Percentiles rank a stretch among this genome's conserved stretches.
phyloP scores from a whole-genome alignment of 2,797 vertebrate genomes.

The Margarornis squamiger region DNA sequence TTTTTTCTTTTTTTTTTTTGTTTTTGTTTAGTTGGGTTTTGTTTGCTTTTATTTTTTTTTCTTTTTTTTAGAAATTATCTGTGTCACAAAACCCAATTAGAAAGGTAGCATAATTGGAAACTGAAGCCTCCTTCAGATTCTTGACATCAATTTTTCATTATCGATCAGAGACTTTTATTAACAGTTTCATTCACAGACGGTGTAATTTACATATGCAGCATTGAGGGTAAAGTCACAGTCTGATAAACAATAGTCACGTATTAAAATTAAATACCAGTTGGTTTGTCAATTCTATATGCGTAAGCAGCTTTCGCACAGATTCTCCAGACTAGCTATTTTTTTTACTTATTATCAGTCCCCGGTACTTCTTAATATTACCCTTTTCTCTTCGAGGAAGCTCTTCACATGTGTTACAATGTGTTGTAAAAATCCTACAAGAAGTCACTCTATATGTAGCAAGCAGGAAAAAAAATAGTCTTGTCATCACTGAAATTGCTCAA shows the following conservation, averaged over 20 bases:
- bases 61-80: neutral
- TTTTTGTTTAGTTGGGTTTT: too few species aligned
- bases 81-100: neutral
- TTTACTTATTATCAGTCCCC: neutral
- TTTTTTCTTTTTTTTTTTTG: too few species aligned
- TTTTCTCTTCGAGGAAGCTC: neutral
- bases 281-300: neutral
- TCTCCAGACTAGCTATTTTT: neutral
- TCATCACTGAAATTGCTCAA: neutral
- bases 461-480: neutral
- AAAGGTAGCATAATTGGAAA: neutral
- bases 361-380: neutral
- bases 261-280: neutral
- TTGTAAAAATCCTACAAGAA: neutral
- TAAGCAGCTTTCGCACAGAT: neutral
- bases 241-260: neutral
- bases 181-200: neutral
- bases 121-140: neutral
- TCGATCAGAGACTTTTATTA: neutral
- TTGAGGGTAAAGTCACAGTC: neutral
- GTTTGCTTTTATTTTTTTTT: neutral
- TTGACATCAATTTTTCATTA: neutral
- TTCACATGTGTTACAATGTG: neutral
- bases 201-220: neutral
- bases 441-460: neutral